Percentiles rank a stretch among this genome's conserved stretches.
Conservation (phyloP, 2,113 vertebrate genomes). For the Leptobrachium ailaonicum region DNA sequence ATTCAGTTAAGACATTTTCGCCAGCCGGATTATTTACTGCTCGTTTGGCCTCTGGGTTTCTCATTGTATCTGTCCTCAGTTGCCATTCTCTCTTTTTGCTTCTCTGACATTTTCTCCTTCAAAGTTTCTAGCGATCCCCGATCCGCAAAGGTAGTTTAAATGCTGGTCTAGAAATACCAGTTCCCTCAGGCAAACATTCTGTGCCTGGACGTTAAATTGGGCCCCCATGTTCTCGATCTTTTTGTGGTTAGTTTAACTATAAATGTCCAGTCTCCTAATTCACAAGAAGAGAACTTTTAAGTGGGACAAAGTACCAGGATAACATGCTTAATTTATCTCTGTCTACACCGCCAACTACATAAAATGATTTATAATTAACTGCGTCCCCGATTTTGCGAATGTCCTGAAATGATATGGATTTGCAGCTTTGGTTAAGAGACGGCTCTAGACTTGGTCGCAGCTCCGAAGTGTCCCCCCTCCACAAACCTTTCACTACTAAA, state of each 20-base stretch:
- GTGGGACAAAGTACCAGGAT: constrained; percentile 25
- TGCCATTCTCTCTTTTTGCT: constrained; percentile 35
- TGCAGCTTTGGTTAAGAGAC: neutral
- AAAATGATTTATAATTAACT: neutral
- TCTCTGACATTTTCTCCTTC: constrained; percentile 49
- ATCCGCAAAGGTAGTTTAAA: constrained; percentile 47
- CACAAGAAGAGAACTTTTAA: constrained; percentile 33
- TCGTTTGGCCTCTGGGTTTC: constrained; percentile 46
- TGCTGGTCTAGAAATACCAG: constrained; percentile 45
- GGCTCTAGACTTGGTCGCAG: too few relatives aligned
- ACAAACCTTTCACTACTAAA: too few relatives aligned
- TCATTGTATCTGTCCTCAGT: constrained; percentile 48
- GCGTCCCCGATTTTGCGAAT: neutral
- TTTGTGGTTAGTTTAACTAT: constrained; percentile 38
- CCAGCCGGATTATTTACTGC: constrained; percentile 44
- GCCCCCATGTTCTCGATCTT: constrained; percentile 21
- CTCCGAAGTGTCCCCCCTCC: too few relatives aligned
- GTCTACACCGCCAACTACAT: neutral
- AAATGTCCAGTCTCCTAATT: constrained; percentile 39
- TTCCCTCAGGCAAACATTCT: constrained; percentile 48
- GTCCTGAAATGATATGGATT: neutral
- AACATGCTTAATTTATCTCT: constrained; percentile 3
- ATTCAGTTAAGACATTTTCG: constrained; percentile 40
- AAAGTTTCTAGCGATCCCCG: constrained; percentile 41
- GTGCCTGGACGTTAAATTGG: constrained; percentile 43